Conservation (phyloP, 2,797 vertebrate genomes). For the Luscinia megarhynchos region DNA sequence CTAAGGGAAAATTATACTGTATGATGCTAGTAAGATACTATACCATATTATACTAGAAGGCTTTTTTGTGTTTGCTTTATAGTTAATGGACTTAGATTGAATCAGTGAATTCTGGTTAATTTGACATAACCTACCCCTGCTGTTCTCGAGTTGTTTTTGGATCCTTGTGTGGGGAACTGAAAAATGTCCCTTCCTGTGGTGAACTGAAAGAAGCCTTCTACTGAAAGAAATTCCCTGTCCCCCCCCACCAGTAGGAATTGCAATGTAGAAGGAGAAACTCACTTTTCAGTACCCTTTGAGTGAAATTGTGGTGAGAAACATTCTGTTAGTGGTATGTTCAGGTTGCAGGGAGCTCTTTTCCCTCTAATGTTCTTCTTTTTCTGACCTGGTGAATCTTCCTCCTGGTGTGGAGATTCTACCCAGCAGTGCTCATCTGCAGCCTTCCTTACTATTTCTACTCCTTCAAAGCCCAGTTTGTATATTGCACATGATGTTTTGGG, state of each 20-base stretch:
- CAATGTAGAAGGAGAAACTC: rapidly evolving
- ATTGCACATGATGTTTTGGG: neutral
- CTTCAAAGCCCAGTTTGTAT: neutral
- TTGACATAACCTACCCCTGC: neutral
- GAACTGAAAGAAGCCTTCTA: neutral
- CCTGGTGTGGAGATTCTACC: neutral
- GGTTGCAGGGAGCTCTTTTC: neutral
- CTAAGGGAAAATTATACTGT: neutral
- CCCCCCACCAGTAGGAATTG: neutral
- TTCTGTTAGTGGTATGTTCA: neutral
- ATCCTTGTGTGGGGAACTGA: neutral
- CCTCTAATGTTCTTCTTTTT: neutral
- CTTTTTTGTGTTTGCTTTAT: neutral
- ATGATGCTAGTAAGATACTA: neutral
- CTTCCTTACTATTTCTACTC: neutral
- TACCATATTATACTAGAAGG: neutral
- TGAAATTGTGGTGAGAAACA: neutral
- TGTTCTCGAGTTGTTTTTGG: neutral
- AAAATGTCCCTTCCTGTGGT: neutral
- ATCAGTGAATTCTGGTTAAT: neutral
- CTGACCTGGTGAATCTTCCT: neutral
- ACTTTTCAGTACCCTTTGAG: neutral
- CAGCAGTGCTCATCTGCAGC: neutral
- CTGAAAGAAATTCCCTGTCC: neutral
- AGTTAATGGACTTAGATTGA: neutral